These are phyloP conservation scores for Notiomystis cincta DNA, from an alignment of 2,113 vertebrate genomes.

Conservation along the genomic window DNA sequence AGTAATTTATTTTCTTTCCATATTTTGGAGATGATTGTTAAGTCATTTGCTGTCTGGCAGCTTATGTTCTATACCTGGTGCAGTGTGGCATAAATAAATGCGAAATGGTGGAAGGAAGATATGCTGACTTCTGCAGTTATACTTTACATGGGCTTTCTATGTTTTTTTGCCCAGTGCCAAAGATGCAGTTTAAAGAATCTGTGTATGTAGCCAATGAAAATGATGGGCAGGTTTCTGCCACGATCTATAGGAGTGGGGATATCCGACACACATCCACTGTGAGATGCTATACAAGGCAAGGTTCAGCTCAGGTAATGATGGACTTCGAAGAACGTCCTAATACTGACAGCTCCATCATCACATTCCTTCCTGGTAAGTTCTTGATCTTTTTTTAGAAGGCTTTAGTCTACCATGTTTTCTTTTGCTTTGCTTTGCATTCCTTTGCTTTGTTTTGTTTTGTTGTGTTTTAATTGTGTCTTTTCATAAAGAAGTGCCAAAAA, in stretches of 20 bases:
- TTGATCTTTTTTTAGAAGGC: background rate
- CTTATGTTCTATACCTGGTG: background rate
- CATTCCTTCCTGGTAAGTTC: conserved; percentile 85
- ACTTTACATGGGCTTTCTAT: background rate
- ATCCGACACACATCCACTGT: conserved; percentile 82
- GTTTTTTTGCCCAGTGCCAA: conserved; percentile 79
- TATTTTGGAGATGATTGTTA: background rate
- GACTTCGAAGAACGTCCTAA: conserved; percentile 94
- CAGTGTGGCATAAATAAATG: background rate
- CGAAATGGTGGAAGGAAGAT: background rate
- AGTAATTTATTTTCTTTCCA: conserved; percentile 50
- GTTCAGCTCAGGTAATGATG: conserved; percentile 92
- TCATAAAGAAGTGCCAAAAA: background rate
- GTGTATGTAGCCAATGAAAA: conserved; percentile 79
- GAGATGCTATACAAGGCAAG: conserved; percentile 92
- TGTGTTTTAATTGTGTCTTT: background rate
- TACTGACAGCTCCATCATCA: conserved; percentile 83
- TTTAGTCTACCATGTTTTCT: background rate
- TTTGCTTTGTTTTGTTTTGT: background rate
- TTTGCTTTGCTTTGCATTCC: background rate
- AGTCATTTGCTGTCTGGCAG: background rate
- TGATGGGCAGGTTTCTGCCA: conserved; percentile 76
- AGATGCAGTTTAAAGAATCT: conserved; percentile 87
- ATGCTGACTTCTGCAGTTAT: background rate
- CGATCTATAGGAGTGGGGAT: conserved; percentile 85